Conservation (phyloP, 2,888 invertebrate species). For the Hetaerina titia region DNA sequence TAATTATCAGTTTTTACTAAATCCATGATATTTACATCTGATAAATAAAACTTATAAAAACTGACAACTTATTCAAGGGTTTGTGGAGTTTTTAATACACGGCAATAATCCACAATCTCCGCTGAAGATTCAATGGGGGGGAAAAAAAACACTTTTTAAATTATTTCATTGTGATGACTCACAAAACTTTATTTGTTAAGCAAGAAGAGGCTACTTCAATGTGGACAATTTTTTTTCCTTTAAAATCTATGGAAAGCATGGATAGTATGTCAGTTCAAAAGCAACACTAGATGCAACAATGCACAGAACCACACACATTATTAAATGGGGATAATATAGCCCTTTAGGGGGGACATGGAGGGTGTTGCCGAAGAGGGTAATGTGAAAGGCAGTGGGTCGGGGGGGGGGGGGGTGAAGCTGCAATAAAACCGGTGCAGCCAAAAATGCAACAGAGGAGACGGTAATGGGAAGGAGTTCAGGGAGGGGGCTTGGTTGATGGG, state of each 20-base stretch:
- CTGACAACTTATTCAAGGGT: not conserved
- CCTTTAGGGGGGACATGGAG: constrained; percentile 47
- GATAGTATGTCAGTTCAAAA: constrained; percentile 64
- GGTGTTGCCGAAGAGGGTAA: constrained; percentile 43
- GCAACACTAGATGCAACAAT: constrained; percentile 65
- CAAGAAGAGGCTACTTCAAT: constrained; percentile 63
- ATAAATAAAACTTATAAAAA: constrained; percentile 43
- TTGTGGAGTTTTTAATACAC: constrained; percentile 48
- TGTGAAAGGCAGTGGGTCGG: not conserved
- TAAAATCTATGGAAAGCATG: constrained; percentile 65
- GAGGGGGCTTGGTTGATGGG: not conserved
- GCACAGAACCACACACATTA: constrained; percentile 65
- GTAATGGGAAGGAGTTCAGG: constrained; percentile 14
- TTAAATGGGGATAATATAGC: constrained; percentile 50
- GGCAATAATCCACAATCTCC: not conserved
- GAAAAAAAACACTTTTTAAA: not conserved
- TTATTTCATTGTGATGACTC: constrained; percentile 53
- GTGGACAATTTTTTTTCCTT: constrained; percentile 43
- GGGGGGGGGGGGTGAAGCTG: constrained; percentile 28
- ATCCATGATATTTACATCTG: constrained; percentile 60
- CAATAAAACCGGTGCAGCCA: not conserved
- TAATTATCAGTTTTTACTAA: constrained; percentile 50
- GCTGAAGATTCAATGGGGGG: not conserved
- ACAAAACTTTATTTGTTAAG: constrained; percentile 66
- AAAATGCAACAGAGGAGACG: not conserved